These are phyloP conservation scores for Oreonectes daqikongensis DNA, from an alignment of 2,797 vertebrate genomes.

Conservation along the genomic window DNA sequence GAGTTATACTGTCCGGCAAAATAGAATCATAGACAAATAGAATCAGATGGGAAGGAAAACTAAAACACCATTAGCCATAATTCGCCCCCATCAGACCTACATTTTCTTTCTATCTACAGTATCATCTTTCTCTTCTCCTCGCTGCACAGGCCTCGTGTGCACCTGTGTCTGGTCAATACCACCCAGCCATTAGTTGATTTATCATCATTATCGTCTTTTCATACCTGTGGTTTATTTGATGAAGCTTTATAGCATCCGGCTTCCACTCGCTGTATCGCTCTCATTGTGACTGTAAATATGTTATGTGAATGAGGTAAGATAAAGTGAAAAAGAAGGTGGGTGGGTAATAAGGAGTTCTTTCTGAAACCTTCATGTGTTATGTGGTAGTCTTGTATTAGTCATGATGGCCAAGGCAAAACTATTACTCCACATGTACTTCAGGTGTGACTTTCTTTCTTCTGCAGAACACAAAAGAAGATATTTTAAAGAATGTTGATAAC, in stretches of 20 bases:
- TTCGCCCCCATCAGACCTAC: slow-evolving; percentile 37
- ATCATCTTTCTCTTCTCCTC: slow-evolving; percentile 32
- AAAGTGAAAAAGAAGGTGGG: slow-evolving; percentile 9
- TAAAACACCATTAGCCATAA: slow-evolving; percentile 45
- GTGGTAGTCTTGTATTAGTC: background rate
- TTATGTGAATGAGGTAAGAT: slow-evolving; percentile 29
- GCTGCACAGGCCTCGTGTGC: slow-evolving; percentile 25
- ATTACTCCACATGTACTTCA: too few relatives aligned
- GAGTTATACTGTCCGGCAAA: slow-evolving; percentile 26
- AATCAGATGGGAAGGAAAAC: slow-evolving; percentile 37
- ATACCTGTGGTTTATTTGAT: slow-evolving; percentile 58
- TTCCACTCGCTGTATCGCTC: slow-evolving; percentile 32
- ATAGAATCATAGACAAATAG: slow-evolving; percentile 41
- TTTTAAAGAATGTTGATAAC: too few relatives aligned
- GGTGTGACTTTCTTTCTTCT: background rate
- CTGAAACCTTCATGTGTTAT: background rate
- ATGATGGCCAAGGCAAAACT: background rate
- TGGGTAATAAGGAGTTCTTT: slow-evolving; percentile 10
- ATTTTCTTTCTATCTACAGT: slow-evolving; percentile 22
- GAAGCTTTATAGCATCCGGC: slow-evolving; percentile 39
- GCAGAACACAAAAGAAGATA: background rate
- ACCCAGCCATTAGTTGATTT: slow-evolving; percentile 54
- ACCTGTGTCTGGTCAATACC: slow-evolving; percentile 34
- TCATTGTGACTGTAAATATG: slow-evolving; percentile 33
- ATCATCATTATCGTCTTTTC: slow-evolving; percentile 52